phyloP scores from a whole-genome alignment of 2,797 vertebrate species.

The Tadarida brasiliensis region DNA sequence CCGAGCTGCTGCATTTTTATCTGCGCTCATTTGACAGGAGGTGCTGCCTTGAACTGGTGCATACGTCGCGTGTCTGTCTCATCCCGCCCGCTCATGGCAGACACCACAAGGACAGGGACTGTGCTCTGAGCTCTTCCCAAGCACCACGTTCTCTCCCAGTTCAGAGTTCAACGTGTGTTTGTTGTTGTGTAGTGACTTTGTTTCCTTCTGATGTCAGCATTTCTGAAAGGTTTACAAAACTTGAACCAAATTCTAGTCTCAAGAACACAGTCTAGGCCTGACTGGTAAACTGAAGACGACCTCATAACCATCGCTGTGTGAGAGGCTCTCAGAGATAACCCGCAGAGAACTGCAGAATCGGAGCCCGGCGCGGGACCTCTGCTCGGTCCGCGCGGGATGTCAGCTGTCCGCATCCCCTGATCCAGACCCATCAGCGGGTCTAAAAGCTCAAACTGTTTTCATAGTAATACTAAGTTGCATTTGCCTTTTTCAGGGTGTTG shows the following conservation, averaged over 20 bases:
- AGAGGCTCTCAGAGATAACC: not conserved
- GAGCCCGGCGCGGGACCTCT: not conserved
- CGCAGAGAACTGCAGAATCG: not conserved
- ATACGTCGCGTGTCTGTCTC: not conserved
- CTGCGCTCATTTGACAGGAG: not conserved
- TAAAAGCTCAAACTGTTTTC: not conserved
- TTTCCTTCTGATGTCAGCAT: not conserved
- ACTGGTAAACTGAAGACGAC: not conserved
- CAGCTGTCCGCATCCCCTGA: not conserved
- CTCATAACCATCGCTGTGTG: not conserved
- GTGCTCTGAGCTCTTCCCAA: not conserved
- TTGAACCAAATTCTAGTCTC: not conserved
- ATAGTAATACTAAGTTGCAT: not conserved
- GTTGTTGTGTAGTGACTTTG: not conserved
- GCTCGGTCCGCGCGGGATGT: not conserved
- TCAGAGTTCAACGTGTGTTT: not conserved
- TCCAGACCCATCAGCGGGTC: not conserved
- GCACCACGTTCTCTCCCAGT: not conserved
- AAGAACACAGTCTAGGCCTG: not conserved
- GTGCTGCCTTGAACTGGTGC: rapidly evolving
- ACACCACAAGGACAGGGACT: not conserved
- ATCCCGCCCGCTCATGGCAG: not conserved
- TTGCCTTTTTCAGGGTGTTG: not conserved
- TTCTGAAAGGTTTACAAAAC: not conserved
- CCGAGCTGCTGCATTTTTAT: not conserved